phyloP scores from a whole-genome alignment of 2,888 invertebrate species.

The Callimorpha dominula region DNA sequence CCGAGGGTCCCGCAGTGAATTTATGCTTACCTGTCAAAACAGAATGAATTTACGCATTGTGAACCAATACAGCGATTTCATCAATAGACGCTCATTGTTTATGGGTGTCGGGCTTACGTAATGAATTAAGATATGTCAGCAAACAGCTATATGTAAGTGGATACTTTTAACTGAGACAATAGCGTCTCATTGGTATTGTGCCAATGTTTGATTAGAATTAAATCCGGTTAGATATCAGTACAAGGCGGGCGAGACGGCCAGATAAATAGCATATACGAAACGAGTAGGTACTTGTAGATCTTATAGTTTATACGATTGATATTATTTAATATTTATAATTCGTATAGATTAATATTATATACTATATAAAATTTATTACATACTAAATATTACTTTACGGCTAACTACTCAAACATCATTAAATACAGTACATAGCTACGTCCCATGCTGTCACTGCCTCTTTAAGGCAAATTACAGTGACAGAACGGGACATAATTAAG shows the following conservation, averaged over 20 bases:
- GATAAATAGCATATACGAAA: not conserved
- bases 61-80: constrained; percentile 84
- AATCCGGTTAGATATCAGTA: constrained; percentile 51
- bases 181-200: constrained; percentile 67
- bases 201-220: constrained; percentile 60
- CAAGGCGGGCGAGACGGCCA: constrained; percentile 4
- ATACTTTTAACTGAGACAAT: constrained; percentile 73
- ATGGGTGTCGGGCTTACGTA: constrained; percentile 80
- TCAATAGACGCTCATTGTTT: constrained; percentile 81
- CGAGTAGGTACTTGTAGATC: not conserved
- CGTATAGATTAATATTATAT: not conserved
- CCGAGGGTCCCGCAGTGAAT: constrained; percentile 82
- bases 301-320: not conserved
- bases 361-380: not conserved
- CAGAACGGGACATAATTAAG: not conserved
- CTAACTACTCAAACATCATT: not conserved
- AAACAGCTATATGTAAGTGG: constrained; percentile 70
- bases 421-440: not conserved
- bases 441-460: not conserved
- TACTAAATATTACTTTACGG: not conserved
- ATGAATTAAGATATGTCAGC: constrained; percentile 77
- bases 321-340: not conserved
- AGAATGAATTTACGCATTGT: constrained; percentile 85
- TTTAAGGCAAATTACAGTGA: not conserved
- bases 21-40: constrained; percentile 86